Evolutionary conservation across 2,113 vertebrate genomes (phyloP).

Genomic region (Aptenodytes forsteri): DNA sequence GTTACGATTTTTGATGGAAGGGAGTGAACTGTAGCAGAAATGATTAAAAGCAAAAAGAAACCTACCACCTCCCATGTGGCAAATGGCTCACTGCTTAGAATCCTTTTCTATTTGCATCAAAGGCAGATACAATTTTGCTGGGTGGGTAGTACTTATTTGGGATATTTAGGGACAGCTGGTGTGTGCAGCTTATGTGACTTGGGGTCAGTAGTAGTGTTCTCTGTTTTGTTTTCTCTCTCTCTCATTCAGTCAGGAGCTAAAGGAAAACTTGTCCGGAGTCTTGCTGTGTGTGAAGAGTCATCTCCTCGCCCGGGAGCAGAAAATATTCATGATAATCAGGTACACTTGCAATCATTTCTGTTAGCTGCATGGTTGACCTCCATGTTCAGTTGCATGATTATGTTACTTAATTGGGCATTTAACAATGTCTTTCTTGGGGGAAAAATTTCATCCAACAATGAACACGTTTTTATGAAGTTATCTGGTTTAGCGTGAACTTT

Average conservation of each 20-base stretch:
- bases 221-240: conserved; percentile 29
- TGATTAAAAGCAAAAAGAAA: background rate
- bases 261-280: conserved; percentile 88
- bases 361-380: conserved; percentile 64
- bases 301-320: conserved; percentile 72
- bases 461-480: background rate
- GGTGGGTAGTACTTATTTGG: background rate
- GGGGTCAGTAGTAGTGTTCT: background rate
- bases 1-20: background rate
- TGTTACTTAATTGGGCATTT: conserved; percentile 1
- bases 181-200: background rate
- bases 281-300: conserved; percentile 90
- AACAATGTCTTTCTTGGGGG: conserved; percentile 4
- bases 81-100: background rate
- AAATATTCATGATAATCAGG: conserved; percentile 81
- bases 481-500: conserved; percentile 52
- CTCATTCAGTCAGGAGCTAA: conserved; percentile 84
- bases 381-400: conserved; percentile 57
- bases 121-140: background rate
- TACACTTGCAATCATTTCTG: conserved; percentile 57
- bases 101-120: fast-evolving
- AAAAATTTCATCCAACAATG: background rate
- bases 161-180: background rate
- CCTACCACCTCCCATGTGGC: background rate
- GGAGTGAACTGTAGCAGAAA: background rate